Evolutionary conservation across 2,113 vertebrate species (phyloP).

Genomic region (Gymnobelideus leadbeateri): DNA sequence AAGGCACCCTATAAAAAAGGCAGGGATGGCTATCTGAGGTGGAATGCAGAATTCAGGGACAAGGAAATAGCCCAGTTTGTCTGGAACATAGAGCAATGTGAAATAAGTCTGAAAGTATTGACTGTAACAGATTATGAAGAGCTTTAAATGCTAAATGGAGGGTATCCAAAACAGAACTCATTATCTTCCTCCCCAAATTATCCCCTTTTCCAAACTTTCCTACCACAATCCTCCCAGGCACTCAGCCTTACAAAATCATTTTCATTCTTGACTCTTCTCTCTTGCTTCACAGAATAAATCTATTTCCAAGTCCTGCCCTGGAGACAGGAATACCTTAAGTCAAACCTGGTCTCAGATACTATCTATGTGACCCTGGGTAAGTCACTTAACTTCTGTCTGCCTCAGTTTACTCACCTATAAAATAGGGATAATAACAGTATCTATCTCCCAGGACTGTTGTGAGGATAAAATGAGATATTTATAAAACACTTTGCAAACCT

Average conservation of each 20-base stretch:
- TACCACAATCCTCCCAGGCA: background rate
- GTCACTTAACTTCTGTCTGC: no score
- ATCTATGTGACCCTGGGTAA: no score
- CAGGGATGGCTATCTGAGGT: background rate
- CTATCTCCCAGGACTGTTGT: no score
- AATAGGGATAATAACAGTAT: no score
- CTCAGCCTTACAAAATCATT: background rate
- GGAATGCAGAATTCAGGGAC: background rate
- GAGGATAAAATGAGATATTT: no score
- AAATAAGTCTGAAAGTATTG: background rate
- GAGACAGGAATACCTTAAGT: background rate
- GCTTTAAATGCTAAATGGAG: background rate
- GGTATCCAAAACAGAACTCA: background rate
- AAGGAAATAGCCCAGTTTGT: background rate
- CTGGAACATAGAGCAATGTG: background rate
- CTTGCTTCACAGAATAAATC: background rate
- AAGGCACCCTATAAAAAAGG: background rate
- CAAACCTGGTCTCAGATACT: background rate
- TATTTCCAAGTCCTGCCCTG: background rate
- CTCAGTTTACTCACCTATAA: no score
- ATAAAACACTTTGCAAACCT: no score
- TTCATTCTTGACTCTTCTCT: background rate
- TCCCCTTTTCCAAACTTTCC: background rate
- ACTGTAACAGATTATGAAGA: background rate
- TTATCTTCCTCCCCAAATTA: background rate